Evolutionary conservation across 1,140 invertebrate species (phyloP).

Genomic region (Stegodyphus dumicola): DNA sequence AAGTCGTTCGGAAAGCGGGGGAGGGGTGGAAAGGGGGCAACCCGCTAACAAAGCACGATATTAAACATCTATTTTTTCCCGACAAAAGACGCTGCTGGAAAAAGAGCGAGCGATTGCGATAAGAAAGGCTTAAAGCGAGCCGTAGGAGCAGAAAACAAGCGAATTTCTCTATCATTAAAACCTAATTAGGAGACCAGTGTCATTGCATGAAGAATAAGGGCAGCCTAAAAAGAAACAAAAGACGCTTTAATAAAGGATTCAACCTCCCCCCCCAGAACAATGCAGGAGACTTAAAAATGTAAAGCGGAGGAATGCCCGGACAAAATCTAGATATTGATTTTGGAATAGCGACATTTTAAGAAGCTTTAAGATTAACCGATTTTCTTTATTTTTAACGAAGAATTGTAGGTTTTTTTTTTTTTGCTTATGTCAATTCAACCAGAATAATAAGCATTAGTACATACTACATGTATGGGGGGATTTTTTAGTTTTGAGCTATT

Average conservation of each 20-base stretch:
- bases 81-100: not conserved
- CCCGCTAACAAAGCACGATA: conserved; percentile 11
- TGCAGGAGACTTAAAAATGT: conserved; percentile 28
- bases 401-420: not conserved
- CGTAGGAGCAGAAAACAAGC: conserved; percentile 31
- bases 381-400: not conserved
- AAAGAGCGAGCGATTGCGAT: conserved; percentile 1
- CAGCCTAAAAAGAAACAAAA: conserved; percentile 10
- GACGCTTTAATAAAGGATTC: conserved; percentile 21
- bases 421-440: not conserved
- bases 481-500: too few relatives aligned
- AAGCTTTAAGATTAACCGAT: not conserved
- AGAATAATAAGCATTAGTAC: too few relatives aligned
- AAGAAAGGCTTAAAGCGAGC: conserved; percentile 7
- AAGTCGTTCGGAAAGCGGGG: not conserved
- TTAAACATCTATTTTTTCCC: conserved; percentile 23
- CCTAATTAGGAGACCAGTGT: conserved; percentile 19
- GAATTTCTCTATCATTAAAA: conserved; percentile 42
- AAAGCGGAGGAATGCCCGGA: conserved; percentile 11
- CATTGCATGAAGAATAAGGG: not conserved
- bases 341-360: conserved; percentile 7
- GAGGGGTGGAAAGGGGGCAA: not conserved
- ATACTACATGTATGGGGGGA: too few relatives aligned
- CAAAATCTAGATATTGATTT: conserved; percentile 19
- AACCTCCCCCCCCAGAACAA: conserved; percentile 4